Percentiles rank a stretch among this genome's conserved stretches.
Conservation (phyloP, 2,113 vertebrate genomes). For the Papio anubis region DNA sequence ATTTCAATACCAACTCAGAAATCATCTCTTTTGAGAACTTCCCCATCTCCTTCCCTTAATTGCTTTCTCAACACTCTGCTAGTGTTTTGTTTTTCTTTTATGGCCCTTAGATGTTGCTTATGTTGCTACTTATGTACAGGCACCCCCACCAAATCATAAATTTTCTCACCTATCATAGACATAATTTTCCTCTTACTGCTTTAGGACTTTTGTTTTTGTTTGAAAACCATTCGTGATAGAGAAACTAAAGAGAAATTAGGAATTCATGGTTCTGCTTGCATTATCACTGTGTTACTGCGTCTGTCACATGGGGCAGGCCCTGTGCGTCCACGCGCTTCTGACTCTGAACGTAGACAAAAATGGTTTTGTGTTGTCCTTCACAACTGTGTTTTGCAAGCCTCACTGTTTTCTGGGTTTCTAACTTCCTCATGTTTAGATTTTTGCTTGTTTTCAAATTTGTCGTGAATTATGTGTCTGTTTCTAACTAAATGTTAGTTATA, state of each 20-base stretch:
- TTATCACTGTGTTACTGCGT: neutral
- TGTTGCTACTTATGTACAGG: neutral
- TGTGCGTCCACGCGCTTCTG: neutral
- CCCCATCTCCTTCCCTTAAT: neutral
- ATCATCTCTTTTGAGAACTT: neutral
- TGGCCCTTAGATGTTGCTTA: neutral
- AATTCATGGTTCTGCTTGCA: neutral
- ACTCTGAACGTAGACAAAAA: neutral
- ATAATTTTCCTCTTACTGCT: neutral
- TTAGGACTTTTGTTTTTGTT: neutral
- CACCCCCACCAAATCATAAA: neutral
- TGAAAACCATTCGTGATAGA: neutral
- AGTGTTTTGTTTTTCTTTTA: neutral
- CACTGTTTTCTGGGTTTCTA: constrained; percentile 2
- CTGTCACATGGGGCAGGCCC: neutral
- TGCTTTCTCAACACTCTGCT: neutral
- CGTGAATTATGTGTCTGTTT: neutral
- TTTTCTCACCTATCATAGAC: neutral
- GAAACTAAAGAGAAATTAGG: neutral
- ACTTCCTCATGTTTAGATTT: constrained; percentile 46
- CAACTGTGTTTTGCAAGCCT: neutral
- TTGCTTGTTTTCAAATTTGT: neutral
- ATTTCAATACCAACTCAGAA: neutral
- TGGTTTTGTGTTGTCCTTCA: neutral
- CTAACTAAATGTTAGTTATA: neutral